These are phyloP conservation scores for Hyalella azteca DNA, from an alignment of 2,888 invertebrate species.

Conservation along the genomic window DNA sequence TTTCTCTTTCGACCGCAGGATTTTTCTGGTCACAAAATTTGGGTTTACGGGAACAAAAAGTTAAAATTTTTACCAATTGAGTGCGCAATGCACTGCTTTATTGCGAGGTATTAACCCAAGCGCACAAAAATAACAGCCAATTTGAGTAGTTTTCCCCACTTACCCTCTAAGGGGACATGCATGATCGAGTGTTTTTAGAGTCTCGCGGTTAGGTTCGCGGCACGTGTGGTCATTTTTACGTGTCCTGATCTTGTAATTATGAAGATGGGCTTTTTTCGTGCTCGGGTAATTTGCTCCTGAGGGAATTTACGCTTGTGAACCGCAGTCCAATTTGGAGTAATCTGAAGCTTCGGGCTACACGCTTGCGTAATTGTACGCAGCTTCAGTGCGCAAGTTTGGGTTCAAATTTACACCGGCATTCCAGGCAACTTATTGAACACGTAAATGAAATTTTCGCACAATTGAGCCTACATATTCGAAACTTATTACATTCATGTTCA, in stretches of 20 bases:
- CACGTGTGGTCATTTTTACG: too few relatives aligned
- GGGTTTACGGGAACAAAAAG: not conserved
- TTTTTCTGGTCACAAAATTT: not conserved
- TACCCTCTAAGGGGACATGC: not conserved
- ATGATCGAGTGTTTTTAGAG: not conserved
- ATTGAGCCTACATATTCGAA: too few relatives aligned
- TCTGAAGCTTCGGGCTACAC: conserved; percentile 1
- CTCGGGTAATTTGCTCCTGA: not conserved
- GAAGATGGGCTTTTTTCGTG: conserved; percentile 9
- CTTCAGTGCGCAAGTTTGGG: too few relatives aligned
- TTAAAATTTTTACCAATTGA: not conserved
- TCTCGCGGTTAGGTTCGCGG: not conserved
- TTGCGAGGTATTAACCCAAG: not conserved
- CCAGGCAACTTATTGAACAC: too few relatives aligned
- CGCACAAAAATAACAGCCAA: conserved; percentile 2
- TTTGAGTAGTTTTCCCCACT: not conserved
- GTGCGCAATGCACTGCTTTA: conserved; percentile 3
- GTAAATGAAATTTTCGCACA: too few relatives aligned
- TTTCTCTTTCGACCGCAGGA: not conserved
- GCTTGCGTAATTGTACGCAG: not conserved
- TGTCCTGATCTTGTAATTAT: conserved; percentile 21
- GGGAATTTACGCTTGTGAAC: conserved; percentile 1
- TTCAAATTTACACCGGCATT: too few relatives aligned
- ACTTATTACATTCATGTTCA: too few relatives aligned
- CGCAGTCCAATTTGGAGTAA: not conserved